phyloP scores from a whole-genome alignment of 2,797 vertebrate genomes.

The Myotis pilosus region DNA sequence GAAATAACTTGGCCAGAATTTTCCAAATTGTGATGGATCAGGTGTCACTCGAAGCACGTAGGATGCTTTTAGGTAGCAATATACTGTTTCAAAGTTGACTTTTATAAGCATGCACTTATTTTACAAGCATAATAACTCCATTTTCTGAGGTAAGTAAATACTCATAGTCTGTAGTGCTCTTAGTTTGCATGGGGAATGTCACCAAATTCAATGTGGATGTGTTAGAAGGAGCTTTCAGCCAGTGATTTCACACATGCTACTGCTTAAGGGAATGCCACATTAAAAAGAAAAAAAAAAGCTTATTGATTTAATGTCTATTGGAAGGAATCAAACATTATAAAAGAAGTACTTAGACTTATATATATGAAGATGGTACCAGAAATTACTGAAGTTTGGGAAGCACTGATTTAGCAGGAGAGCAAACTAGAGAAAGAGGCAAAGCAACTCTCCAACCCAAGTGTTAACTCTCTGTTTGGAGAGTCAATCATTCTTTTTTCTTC shows the following conservation, averaged over 20 bases:
- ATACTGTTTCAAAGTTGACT: not conserved
- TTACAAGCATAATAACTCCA: not conserved
- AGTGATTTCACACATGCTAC: not conserved
- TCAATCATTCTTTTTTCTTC: not conserved
- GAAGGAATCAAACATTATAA: not conserved
- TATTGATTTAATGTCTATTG: not conserved
- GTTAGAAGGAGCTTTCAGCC: not conserved
- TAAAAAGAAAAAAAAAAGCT: not conserved
- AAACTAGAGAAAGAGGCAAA: not conserved
- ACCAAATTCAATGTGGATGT: not conserved
- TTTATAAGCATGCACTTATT: not conserved
- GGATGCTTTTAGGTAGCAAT: not conserved
- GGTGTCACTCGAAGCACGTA: not conserved
- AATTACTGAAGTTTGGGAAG: not conserved
- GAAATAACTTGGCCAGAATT: not conserved
- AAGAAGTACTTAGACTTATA: not conserved
- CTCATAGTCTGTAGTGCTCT: not conserved
- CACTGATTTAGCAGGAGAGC: not conserved
- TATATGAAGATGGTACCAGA: not conserved
- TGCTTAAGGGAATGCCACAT: not conserved
- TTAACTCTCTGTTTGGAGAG: not conserved
- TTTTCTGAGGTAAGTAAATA: not conserved
- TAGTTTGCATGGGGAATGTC: not conserved
- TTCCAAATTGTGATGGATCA: not conserved
- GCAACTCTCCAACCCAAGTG: not conserved